Evolutionary conservation across 2,888 invertebrate genomes (phyloP), one percentile per base, ranked within the genome.

Genomic region (Epinotia demarniana): DNA sequence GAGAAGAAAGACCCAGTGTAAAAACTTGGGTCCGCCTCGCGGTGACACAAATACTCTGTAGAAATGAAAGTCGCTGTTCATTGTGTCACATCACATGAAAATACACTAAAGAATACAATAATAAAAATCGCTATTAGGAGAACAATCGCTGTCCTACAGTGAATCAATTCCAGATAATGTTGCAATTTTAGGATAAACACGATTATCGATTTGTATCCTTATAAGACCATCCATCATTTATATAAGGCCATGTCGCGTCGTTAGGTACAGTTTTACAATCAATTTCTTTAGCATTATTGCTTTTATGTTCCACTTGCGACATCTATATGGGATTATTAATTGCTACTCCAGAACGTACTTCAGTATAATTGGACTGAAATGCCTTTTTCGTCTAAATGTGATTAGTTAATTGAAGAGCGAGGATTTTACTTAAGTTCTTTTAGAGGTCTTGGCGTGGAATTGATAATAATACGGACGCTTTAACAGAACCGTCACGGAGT

Each of bases 381-480:
- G 75, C 77, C 79, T 80, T 80, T 79, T 77, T 79, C 80, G 72
- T 75, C 77, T 70, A 81, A 82, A 83, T 79, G 79, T 77, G 78
- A 81, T 84, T 83, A 81, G 80, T 82, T 80, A 83, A 86, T 85
- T 84, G 80, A 81, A 80, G 81, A 58, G 76, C 63, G 67, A 43
- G 33, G 72, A 76, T 62, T 63, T 73, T 72, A 64, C 67, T 55
- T 67, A 63, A 12, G 33, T 72, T 72, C 67, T 74, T 73, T 77
- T 60, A 46, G 60, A 57, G 77, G 78, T 81, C 84, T 83, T 72
- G 76, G 80, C 89, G 87, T 90, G 84, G 84, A 89, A 91, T 91
- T 81, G 85, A 81, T 90, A 90, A 91, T 90, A 84, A 86, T 85
- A 79, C 79, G 77, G 81, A 81, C 78, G 82, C 80, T 79, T 84